phyloP scores from a whole-genome alignment of 2,888 invertebrate genomes.

The Blastobasis adustella region DNA sequence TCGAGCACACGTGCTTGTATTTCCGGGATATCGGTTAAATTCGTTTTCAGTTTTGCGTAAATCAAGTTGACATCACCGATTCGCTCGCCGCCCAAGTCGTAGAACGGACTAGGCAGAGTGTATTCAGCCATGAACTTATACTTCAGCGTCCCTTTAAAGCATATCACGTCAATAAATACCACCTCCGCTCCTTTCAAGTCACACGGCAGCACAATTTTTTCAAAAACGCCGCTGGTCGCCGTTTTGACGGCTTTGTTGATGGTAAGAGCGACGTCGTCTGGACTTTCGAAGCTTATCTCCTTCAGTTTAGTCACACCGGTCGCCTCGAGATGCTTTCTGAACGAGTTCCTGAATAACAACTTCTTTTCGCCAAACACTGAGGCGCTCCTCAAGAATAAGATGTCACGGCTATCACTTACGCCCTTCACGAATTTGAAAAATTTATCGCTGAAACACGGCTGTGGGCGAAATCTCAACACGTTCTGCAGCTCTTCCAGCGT shows the following conservation, averaged over 20 bases:
- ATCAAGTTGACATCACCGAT: conserved; percentile 52
- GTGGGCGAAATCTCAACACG: conserved; percentile 35
- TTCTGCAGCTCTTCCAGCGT: conserved; percentile 38
- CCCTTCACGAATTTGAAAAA: conserved; percentile 37
- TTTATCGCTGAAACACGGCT: conserved; percentile 46
- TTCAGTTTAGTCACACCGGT: conserved; percentile 33
- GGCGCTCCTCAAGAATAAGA: conserved; percentile 39
- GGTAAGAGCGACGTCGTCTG: conserved; percentile 24
- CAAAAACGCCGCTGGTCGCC: conserved; percentile 32
- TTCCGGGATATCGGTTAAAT: conserved; percentile 22
- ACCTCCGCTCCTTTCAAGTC: conserved; percentile 37
- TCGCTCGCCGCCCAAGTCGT: conserved; percentile 31
- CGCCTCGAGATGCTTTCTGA: conserved; percentile 22
- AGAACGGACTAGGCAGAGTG: conserved; percentile 42
- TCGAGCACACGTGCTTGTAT: conserved; percentile 45
- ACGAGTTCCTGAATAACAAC: conserved; percentile 27
- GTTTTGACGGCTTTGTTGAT: conserved; percentile 45
- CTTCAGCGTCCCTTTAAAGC: conserved; percentile 52
- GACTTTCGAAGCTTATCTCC: conserved; percentile 32
- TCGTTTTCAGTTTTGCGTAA: conserved; percentile 30
- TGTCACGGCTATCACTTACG: conserved; percentile 22
- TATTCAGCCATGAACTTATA: conserved; percentile 19
- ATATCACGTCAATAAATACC: conserved; percentile 49
- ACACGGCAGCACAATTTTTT: conserved; percentile 36
- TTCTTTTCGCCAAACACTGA: conserved; percentile 38